A percentile compares a stretch with the other conserved stretches of the same genome.
These are phyloP conservation scores for Drosophila grimshawi DNA, from an alignment of 1,140 invertebrate genomes.

Conservation along the genomic window DNA sequence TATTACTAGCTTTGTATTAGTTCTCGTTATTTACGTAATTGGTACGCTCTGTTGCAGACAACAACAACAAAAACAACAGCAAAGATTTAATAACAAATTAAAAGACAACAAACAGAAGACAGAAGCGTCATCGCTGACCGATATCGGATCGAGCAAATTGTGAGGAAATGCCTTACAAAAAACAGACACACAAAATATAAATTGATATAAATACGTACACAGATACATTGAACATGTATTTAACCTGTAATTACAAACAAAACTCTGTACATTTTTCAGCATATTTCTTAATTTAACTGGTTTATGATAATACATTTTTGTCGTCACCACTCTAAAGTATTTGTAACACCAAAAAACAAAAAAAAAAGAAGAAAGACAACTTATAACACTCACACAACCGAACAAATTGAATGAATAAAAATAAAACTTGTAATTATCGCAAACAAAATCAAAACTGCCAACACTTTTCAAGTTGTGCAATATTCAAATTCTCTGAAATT, in stretches of 20 bases:
- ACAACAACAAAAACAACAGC: constrained; percentile 36
- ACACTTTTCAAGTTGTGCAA: constrained; percentile 46
- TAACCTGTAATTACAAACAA: constrained; percentile 73
- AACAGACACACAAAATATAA: background rate
- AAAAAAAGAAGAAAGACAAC: constrained; percentile 13
- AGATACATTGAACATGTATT: constrained; percentile 57
- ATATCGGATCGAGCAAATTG: constrained; percentile 69
- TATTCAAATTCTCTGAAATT: constrained; percentile 47
- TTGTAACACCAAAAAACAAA: constrained; percentile 73
- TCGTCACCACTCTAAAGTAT: constrained; percentile 64
- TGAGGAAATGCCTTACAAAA: constrained; percentile 15
- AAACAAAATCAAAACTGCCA: constrained; percentile 60
- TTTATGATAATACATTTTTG: constrained; percentile 50
- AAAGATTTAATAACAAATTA: constrained; percentile 1
- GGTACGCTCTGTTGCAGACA: constrained; percentile 54
- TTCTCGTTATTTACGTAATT: constrained; percentile 47
- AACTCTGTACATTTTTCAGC: constrained; percentile 73
- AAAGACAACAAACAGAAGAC: constrained; percentile 59
- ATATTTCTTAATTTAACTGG: constrained; percentile 65
- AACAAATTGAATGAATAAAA: constrained; percentile 47
- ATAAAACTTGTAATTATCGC: constrained; percentile 53
- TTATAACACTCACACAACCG: constrained; percentile 12
- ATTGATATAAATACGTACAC: constrained; percentile 44
- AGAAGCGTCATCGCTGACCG: constrained; percentile 80
- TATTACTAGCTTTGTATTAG: constrained; percentile 44